phyloP scores from a whole-genome alignment of 2,888 invertebrate species.

The Plemyria rubiginata region DNA sequence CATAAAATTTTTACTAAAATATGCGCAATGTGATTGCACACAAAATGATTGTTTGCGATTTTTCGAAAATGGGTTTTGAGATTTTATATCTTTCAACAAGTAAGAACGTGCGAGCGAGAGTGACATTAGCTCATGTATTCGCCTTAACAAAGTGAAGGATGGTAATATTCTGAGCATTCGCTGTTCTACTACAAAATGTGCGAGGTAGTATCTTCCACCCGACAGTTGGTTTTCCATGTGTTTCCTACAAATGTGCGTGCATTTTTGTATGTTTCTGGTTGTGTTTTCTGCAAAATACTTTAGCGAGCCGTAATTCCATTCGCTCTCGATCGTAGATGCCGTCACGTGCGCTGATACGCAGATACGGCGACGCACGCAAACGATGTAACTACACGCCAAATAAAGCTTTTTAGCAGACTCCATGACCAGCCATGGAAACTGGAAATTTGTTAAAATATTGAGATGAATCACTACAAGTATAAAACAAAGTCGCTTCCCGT shows the following conservation, averaged over 20 bases:
- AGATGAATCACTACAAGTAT: no score
- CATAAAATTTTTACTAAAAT: no score
- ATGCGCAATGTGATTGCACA: no score
- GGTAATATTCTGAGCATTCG: no score
- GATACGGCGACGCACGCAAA: constrained; percentile 59
- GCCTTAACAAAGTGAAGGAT: no score
- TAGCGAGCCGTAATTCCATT: constrained; percentile 11
- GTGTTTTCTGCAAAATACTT: not conserved
- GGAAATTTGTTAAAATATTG: constrained; percentile 12
- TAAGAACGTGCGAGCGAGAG: no score
- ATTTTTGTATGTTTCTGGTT: not conserved
- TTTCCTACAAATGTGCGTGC: not conserved
- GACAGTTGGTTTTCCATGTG: not conserved
- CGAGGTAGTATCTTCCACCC: not conserved
- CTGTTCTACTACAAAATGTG: not conserved
- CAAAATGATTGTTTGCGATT: no score
- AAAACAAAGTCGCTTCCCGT: no score
- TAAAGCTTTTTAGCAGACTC: constrained; percentile 33
- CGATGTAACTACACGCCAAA: constrained; percentile 46
- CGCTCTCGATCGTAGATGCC: constrained; percentile 54
- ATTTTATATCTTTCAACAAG: no score
- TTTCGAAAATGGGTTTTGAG: no score
- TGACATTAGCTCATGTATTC: no score
- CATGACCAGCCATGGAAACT: constrained; percentile 3
- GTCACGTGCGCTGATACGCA: constrained; percentile 65